These are phyloP conservation scores for Melanchra persicariae DNA, from an alignment of 2,888 invertebrate species.

Conservation along the genomic window DNA sequence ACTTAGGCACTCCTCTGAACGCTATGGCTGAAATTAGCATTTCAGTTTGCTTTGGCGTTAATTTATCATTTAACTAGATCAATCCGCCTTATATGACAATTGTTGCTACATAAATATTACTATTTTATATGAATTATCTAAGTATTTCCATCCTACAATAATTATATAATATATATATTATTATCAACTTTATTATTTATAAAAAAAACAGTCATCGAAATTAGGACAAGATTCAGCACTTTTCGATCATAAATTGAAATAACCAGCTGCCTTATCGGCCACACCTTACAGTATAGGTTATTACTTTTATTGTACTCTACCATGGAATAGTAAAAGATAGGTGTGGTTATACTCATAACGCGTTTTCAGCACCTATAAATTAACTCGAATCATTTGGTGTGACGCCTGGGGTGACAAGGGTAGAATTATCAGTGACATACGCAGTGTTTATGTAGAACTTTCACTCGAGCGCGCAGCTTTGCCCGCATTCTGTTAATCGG, in stretches of 20 bases:
- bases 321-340: slow-evolving; percentile 17
- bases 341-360: background rate
- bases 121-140: slow-evolving; percentile 39
- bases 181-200: slow-evolving; percentile 14
- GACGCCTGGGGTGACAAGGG: slow-evolving; percentile 19
- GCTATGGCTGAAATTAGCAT: slow-evolving; percentile 21
- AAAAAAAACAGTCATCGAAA: slow-evolving; percentile 12
- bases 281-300: slow-evolving; percentile 17
- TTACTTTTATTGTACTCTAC: slow-evolving; percentile 3
- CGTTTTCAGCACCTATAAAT: slow-evolving; percentile 7
- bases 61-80: slow-evolving; percentile 21
- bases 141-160: slow-evolving; percentile 18
- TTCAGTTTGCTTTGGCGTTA: slow-evolving; percentile 27
- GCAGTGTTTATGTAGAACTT: slow-evolving; percentile 48
- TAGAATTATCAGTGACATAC: slow-evolving; percentile 49
- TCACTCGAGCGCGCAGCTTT: slow-evolving; percentile 25
- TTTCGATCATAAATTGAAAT: background rate
- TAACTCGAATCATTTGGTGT: slow-evolving; percentile 18
- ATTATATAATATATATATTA: slow-evolving; percentile 22
- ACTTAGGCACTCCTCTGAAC: slow-evolving; percentile 12
- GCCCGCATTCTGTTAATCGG: slow-evolving; percentile 6
- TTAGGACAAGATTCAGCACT: slow-evolving; percentile 9
- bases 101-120: slow-evolving; percentile 26
- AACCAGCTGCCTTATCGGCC: background rate
- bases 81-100: slow-evolving; percentile 26